Base-by-base conservation (phyloP, 2,888 invertebrate species). In the Choreutis nemorana region DNA sequence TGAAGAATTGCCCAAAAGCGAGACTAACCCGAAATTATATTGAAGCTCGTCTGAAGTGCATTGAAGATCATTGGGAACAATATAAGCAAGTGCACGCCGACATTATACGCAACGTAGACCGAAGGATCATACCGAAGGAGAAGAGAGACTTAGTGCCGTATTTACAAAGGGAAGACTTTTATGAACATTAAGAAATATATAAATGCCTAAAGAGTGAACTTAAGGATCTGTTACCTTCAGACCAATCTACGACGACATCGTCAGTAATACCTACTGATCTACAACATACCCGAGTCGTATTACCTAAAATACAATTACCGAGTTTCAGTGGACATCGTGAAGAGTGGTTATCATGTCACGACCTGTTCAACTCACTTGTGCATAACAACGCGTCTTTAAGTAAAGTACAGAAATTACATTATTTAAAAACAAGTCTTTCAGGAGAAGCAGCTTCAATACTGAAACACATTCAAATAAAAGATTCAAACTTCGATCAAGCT, bases 371-470 rank as follows among this genome's bases (percentile, higher is more conserved):
- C 2, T 28, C 33, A 2, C 14, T 39, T n/a, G 23, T 39, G 2
- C 36, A 39, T 22, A 27, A 28, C 5, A 36, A 30, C 23, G 2
- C 11, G 5, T 12, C 21, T 6, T 23, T 39, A 2, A 31, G 29
- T 15, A 26, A 21, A 1, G 36, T 39, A 1, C 34, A 39, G 9
- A 36, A 30, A 12, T 8, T 39, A 4, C 33, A 37, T 9, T 39
- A 39, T 15, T 28, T 37, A 10, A 39, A 22, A n/a, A 15, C 25
- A 11, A 28, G 36, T 22, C 18, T 42, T 3, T 16, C 34, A 5
- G 39, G 42, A 4, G 39, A 40, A 30, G 36, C 40, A 2, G 35
- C 32, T 21, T 18, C 20, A 1, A 27, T 37, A 28, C 31, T 42
- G 5, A 33, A 25, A 16, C 30, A 35, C 11, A 23, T 40, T 6